A percentile compares a stretch with the other conserved stretches of the same genome.
Evolutionary conservation across 2,797 vertebrate species (phyloP).

Genomic region (Toxotes lorentzi): DNA sequence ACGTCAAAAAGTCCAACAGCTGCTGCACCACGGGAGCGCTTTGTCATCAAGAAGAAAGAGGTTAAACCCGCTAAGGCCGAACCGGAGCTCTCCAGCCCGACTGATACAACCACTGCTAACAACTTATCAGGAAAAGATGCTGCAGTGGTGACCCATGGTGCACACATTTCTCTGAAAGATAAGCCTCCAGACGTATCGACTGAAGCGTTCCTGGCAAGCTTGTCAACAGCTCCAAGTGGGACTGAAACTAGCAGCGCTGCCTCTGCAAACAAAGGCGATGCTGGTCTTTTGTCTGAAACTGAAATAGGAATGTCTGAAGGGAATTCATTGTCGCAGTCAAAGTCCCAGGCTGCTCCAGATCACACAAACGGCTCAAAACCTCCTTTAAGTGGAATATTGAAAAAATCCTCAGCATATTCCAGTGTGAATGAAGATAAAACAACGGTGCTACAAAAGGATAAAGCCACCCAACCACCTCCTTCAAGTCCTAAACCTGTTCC

Average conservation of each 20-base stretch:
- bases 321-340: conserved; percentile 62
- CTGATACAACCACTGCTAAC: conserved; percentile 53
- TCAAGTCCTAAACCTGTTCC: conserved; percentile 64
- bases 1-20: conserved; percentile 79
- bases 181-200: conserved; percentile 97
- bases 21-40: conserved; percentile 81
- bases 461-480: conserved; percentile 42
- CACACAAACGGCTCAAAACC: conserved; percentile 87
- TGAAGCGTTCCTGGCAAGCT: conserved; percentile 91
- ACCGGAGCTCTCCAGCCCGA: conserved; percentile 43
- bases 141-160: conserved; percentile 71
- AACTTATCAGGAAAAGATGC: conserved; percentile 67
- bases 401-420: conserved; percentile 80
- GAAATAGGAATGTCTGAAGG: conserved; percentile 62
- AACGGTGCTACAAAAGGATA: conserved; percentile 54
- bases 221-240: conserved; percentile 80
- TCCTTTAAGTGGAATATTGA: conserved; percentile 89
- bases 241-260: conserved; percentile 69
- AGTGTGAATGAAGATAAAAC: conserved; percentile 70
- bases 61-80: conserved; percentile 79
- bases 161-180: conserved; percentile 90
- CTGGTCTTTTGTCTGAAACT: conserved; percentile 71
- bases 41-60: conserved; percentile 88
- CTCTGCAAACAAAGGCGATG: conserved; percentile 73
- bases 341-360: conserved; percentile 75